These are phyloP conservation scores for Choloepus didactylus DNA, from an alignment of 2,797 vertebrate species.

Conservation along the genomic window DNA sequence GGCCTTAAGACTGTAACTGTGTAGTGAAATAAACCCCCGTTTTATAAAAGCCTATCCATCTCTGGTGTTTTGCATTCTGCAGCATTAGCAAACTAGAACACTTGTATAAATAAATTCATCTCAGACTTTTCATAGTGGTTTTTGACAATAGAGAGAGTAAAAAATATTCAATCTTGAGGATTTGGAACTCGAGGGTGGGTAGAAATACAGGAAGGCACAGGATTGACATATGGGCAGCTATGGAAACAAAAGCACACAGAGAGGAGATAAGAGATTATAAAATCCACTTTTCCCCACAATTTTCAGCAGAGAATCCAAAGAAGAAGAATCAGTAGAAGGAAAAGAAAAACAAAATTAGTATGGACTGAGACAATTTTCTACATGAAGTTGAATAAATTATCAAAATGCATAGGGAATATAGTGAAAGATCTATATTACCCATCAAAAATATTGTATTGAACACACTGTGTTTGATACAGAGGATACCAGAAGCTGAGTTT, in stretches of 20 bases:
- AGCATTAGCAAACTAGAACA: too few species aligned
- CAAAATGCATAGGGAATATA: neutral
- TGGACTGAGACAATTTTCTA: neutral
- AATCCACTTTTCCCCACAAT: neutral
- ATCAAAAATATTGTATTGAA: neutral
- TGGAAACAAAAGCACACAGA: neutral
- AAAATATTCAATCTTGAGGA: neutral
- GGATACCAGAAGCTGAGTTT: neutral
- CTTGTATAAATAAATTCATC: neutral
- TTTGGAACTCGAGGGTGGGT: neutral
- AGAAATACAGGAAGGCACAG: neutral
- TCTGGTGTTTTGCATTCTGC: too few species aligned
- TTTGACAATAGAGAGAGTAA: neutral
- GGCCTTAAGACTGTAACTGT: too few species aligned
- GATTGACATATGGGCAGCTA: neutral
- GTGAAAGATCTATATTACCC: neutral
- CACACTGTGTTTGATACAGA: neutral
- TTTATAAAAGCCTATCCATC: too few species aligned
- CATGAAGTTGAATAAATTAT: slow-evolving; percentile 10
- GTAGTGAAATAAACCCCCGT: too few species aligned
- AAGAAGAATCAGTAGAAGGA: neutral
- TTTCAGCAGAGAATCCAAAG: neutral
- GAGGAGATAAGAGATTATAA: neutral
- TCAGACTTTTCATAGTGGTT: neutral
- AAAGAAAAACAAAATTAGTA: neutral